Base-by-base conservation (phyloP, 2,888 invertebrate genomes). In the Venusia cambrica region DNA sequence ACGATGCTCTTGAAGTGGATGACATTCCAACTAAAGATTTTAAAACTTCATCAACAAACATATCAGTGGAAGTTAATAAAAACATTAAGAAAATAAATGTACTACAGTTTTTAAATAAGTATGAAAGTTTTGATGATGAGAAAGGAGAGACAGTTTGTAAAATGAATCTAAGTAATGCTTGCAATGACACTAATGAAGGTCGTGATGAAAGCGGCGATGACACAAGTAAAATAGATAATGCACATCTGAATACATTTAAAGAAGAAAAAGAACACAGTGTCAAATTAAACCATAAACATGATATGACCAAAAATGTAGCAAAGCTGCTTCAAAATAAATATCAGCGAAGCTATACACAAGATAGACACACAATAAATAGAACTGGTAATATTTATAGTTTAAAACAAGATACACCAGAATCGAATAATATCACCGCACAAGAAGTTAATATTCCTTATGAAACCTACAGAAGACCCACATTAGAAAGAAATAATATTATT, bases 1-100 rank as follows among this genome's bases (percentile, higher is more conserved):
- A 9, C 6, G 5, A 28, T 19, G 25, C 17, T 9, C 4, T 31
- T 21, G 3, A 5, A 26, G 16, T 16, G n/a, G 11, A 22, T 18
- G 33, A 40, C 17, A 12, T 28, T 6, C 42, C 39, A 8, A 33
- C 33, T 24, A 45, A 42, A 17, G 35, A 45, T n/a, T n/a, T n/a
- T n/a, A n/a, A n/a, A n/a, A n/a, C n/a, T n/a, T 30, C 25, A 9
- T 30, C 25, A 5, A 20, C 20, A 12, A 20, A 37, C 29, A 19
- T 25, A 26, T 12, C 16, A 5, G 12, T 26, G 8, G 12, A 7
- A 16, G 26, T 20, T 0, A 16, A 16, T 16, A 16, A 6, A 5
- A 30, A 20, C 1, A 8, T 8, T 6, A 20, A 14, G 2, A 9
- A 5, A 21, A 17, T 5, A 15, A 17, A 28, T 5, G 3, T 10